Evolutionary conservation across 2,113 vertebrate species (phyloP).

Genomic region (Capreolus pygargus): DNA sequence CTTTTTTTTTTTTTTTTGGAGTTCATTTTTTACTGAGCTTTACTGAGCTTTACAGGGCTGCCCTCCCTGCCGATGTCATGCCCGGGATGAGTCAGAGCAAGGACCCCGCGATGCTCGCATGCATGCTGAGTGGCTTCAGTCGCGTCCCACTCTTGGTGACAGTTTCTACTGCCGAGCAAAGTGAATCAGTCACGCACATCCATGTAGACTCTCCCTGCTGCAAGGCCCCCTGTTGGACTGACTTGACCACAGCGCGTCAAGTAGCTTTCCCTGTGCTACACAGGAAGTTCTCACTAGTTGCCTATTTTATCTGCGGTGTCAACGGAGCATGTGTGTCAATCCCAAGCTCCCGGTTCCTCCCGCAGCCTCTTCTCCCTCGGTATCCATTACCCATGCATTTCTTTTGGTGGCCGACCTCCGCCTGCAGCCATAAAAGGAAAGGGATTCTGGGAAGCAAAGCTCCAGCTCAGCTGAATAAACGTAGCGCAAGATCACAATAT

Average conservation of each 20-base stretch:
- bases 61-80: background rate
- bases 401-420: background rate
- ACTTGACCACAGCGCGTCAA: fast-evolving
- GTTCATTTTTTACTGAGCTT: background rate
- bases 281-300: fast-evolving
- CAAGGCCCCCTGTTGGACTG: too few species aligned
- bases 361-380: background rate
- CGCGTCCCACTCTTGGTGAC: fast-evolving
- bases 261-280: fast-evolving
- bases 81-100: background rate
- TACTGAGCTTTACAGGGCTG: background rate
- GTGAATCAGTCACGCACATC: fast-evolving
- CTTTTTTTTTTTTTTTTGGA: background rate
- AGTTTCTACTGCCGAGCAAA: fast-evolving
- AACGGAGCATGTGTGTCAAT: fast-evolving
- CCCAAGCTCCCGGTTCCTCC: background rate
- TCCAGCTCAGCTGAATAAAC: background rate
- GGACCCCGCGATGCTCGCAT: fast-evolving
- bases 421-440: background rate
- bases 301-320: fast-evolving
- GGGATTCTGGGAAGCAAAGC: background rate
- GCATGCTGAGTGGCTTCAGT: background rate
- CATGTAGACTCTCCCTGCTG: fast-evolving
- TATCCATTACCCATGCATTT: fast-evolving
- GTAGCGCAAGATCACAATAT: background rate